Evolutionary conservation across 2,113 vertebrate genomes (phyloP), one percentile per base, ranked within the genome.

Genomic region (Dendropsophus ebraccatus): DNA sequence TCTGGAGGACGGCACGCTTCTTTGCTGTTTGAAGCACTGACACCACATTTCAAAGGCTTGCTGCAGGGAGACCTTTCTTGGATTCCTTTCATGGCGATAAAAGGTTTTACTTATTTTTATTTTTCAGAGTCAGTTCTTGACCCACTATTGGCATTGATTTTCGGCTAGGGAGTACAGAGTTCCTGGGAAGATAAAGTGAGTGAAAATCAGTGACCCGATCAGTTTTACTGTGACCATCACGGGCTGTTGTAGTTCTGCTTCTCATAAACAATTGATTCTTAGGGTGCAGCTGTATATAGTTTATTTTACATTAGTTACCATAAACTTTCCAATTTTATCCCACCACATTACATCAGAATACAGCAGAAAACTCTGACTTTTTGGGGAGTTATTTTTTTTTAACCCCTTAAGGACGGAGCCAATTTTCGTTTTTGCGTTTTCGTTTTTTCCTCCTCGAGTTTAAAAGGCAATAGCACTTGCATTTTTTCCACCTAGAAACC

Each of bases 31-130:
- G 67, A 70, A 37, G 67, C 35, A 16, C 67, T 23, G 35, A 70
- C 67, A 70, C 17, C 67, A 41, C 32, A 41, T 70, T 70, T 70
- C 67, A 70, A 70, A 70, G 67, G 35, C 67, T 70, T 70, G 67
- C 67, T 70, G 67, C 67, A 70, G 67, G 67, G 67, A 41, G 35
- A 37, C 67, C 67, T 70, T 70, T 70, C 67, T 70, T 70, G 67
- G 67, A 10, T 70, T 70, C 23, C 67, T 70, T 70, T 70, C 35
- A 70, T 70, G 67, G 67, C 17, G 30, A 37, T 70, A 70, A 70
- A 70, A 70, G 67, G 67, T 70, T 70, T 70, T 70, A 11, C 35
- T 32, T 69, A 69, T 69, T 69, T 69, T 69, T 69, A 69, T 69
- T 17, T 69, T 69, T 69, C 28, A 67, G 62, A 30, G 28, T 67